Conservation (phyloP, 2,113 vertebrate genomes). For the Cynoglossus semilaevis region DNA sequence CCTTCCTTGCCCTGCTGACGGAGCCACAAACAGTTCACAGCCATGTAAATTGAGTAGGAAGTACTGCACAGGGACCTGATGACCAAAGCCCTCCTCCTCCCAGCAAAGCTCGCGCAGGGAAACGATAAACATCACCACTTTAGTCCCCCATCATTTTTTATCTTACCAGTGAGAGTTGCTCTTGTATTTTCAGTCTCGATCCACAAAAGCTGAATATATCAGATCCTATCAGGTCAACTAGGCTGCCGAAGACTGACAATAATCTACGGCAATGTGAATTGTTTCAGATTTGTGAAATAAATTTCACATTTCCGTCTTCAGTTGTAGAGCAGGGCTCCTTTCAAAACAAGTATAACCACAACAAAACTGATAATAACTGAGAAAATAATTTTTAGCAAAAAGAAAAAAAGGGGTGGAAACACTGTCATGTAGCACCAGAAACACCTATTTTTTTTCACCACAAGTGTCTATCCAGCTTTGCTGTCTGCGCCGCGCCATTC, state of each 20-base stretch:
- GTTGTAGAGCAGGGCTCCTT: conserved; percentile 41
- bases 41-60: conserved; percentile 77
- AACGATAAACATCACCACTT: conserved; percentile 64
- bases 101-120: conserved; percentile 40
- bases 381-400: conserved; percentile 38
- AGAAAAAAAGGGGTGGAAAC: conserved; percentile 30
- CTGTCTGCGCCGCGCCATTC: conserved; percentile 54
- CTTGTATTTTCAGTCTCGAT: conserved; percentile 61
- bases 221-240: conserved; percentile 51
- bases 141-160: conserved; percentile 65
- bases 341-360: conserved; percentile 39
- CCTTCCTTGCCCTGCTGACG: conserved; percentile 64
- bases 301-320: conserved; percentile 63
- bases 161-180: conserved; percentile 56
- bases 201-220: conserved; percentile 66
- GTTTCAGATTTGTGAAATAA: conserved; percentile 54
- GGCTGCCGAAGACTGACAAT: conserved; percentile 60
- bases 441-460: conserved; percentile 60
- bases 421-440: conserved; percentile 59
- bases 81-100: conserved; percentile 61
- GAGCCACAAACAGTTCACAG: conserved; percentile 66
- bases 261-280: conserved; percentile 37
- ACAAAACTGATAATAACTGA: conserved; percentile 53
- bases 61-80: conserved; percentile 63
- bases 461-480: conserved; percentile 56